phyloP scores from a whole-genome alignment of 1,140 invertebrate genomes.

The Anastrepha ludens region DNA sequence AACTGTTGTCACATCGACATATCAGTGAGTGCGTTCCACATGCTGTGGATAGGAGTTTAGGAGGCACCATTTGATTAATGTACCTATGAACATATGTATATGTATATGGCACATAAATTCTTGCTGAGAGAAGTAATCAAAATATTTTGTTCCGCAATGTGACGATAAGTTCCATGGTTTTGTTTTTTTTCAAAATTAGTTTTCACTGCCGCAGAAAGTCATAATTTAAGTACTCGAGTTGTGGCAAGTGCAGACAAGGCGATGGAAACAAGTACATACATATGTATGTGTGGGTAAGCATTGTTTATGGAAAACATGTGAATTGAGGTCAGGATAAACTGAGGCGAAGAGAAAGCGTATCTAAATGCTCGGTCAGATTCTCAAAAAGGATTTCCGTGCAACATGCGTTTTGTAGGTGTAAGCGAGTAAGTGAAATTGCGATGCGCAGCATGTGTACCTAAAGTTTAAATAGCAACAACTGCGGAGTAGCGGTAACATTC shows the following conservation, averaged over 20 bases:
- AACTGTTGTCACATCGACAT: neutral
- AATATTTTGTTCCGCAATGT: slow-evolving; percentile 40
- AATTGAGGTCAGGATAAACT: neutral
- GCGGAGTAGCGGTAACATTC: neutral
- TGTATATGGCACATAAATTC: slow-evolving; percentile 1
- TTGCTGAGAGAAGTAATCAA: neutral
- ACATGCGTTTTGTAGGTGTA: neutral
- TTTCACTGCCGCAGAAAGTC: neutral
- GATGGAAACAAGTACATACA: neutral
- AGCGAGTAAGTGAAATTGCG: neutral
- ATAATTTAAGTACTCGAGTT: slow-evolving; percentile 48
- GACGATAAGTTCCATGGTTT: neutral
- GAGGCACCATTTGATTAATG: neutral
- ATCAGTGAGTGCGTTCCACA: neutral
- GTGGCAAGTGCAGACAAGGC: slow-evolving; percentile 9
- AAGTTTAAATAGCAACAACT: neutral
- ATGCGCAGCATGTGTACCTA: neutral
- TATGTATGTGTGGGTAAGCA: neutral
- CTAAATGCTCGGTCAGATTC: neutral
- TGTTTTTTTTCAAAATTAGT: neutral
- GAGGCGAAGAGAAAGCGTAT: neutral
- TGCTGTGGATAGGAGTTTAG: neutral
- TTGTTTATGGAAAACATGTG: neutral
- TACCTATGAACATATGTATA: neutral
- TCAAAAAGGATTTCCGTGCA: neutral